Evolutionary conservation across 2,797 vertebrate genomes (phyloP).

Genomic region (Phalanger gymnotis): DNA sequence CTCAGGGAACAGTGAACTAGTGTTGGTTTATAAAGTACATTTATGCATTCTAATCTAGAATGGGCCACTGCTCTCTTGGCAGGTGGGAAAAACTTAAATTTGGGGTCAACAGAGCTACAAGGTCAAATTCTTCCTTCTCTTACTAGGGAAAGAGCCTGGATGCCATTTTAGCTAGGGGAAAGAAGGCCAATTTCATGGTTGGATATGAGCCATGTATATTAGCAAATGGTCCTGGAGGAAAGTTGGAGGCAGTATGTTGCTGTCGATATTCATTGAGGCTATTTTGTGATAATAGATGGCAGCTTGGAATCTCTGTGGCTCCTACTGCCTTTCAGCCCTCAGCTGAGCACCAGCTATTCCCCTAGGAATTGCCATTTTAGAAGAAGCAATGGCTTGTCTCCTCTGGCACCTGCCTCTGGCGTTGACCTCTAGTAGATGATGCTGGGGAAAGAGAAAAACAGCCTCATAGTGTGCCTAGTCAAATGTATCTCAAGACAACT

Average conservation of each 20-base stretch:
- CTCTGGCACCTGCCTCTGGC: not conserved
- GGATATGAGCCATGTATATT: slow-evolving; percentile 34
- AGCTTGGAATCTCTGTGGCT: slow-evolving; percentile 23
- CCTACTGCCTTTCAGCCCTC: not conserved
- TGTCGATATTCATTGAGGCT: slow-evolving; percentile 28
- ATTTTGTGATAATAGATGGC: slow-evolving; percentile 46
- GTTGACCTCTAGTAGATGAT: not conserved
- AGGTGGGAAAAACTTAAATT: slow-evolving; percentile 41
- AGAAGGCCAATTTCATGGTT: slow-evolving; percentile 36
- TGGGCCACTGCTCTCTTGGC: not conserved
- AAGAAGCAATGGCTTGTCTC: not conserved
- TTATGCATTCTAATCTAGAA: not conserved
- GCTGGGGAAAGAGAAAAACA: not conserved
- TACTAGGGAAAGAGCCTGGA: slow-evolving; percentile 14
- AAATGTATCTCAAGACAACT: not conserved
- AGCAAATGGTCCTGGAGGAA: not conserved
- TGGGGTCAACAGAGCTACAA: slow-evolving; percentile 26
- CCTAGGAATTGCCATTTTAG: not conserved
- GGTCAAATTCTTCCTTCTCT: slow-evolving; percentile 42
- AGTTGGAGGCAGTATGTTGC: slow-evolving; percentile 18
- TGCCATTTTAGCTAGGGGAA: slow-evolving; percentile 45
- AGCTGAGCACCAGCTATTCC: slow-evolving; percentile 19
- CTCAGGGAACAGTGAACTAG: not conserved
- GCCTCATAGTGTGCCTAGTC: not conserved
- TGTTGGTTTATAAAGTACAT: not conserved